phyloP scores from a whole-genome alignment of 2,113 vertebrate genomes.

The Polypterus bichir region DNA sequence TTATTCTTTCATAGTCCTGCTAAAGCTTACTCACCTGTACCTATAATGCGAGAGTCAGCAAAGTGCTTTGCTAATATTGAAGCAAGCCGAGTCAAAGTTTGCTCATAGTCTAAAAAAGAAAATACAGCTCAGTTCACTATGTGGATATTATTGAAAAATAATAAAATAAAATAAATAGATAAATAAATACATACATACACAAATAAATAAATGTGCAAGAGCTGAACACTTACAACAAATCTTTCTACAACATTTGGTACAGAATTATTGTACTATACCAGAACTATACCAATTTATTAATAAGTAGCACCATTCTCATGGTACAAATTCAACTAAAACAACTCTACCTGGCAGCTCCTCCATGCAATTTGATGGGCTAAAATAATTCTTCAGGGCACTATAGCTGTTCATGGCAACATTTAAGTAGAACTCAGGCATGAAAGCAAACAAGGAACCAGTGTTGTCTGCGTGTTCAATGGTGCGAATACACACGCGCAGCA shows the following conservation, averaged over 20 bases:
- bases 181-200: no score
- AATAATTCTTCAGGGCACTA: conserved; percentile 96
- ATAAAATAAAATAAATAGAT: no score
- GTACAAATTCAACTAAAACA: no score
- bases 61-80: conserved; percentile 94
- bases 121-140: neutral
- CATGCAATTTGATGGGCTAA: conserved; percentile 85
- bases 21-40: conserved; percentile 61
- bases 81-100: conserved; percentile 79
- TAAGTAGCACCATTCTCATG: no score
- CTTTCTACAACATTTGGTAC: neutral
- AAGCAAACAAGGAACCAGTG: conserved; percentile 76
- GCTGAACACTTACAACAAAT: neutral
- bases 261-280: neutral
- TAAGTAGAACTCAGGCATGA: conserved; percentile 92
- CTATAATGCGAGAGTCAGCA: conserved; percentile 82
- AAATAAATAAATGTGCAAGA: neutral
- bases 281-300: no score
- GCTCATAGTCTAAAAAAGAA: conserved; percentile 68
- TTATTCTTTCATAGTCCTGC: no score
- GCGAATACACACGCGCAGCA: conserved; percentile 76
- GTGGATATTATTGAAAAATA: neutral
- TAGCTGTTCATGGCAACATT: conserved; percentile 96
- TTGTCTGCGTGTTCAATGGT: conserved; percentile 78
- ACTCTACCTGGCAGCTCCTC: conserved; percentile 82